phyloP scores from a whole-genome alignment of 2,888 invertebrate genomes.

The Aphidoletes aphidimyza region DNA sequence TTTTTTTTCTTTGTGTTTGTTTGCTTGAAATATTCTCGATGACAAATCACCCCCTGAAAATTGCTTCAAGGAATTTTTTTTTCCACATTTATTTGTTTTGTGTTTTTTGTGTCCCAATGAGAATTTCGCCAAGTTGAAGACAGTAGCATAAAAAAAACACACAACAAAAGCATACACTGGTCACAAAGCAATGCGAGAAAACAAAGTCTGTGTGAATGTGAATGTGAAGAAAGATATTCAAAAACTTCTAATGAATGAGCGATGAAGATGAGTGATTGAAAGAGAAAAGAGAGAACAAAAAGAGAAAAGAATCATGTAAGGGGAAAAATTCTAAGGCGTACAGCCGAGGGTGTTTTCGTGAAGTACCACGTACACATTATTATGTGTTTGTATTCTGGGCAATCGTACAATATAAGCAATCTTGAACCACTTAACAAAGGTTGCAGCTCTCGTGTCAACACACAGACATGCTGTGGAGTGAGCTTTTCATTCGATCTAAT shows the following conservation, averaged over 20 bases:
- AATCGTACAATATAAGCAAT: slow-evolving; percentile 1
- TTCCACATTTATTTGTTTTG: no score
- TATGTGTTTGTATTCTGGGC: neutral
- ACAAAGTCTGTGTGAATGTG: neutral
- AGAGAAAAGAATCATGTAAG: neutral
- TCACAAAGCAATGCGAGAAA: no score
- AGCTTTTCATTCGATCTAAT: slow-evolving; percentile 19
- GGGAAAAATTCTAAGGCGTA: neutral
- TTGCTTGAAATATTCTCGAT: neutral
- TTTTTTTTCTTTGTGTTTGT: no score
- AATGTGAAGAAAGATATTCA: neutral
- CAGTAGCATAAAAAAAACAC: no score
- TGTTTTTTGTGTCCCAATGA: no score
- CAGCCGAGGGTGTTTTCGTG: neutral
- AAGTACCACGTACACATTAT: slow-evolving; percentile 13
- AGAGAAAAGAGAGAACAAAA: neutral
- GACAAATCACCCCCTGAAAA: neutral
- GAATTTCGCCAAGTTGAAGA: no score
- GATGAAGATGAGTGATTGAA: no score
- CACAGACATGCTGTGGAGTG: neutral
- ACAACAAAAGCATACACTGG: no score
- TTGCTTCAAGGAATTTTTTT: neutral
- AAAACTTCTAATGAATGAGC: no score
- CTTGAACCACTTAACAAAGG: slow-evolving; percentile 13
- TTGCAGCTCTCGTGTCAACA: neutral